Percentiles rank a stretch among this genome's conserved stretches.
These are phyloP conservation scores for Urophycis tenuis DNA, from an alignment of 2,797 vertebrate species.

Conservation along the genomic window DNA sequence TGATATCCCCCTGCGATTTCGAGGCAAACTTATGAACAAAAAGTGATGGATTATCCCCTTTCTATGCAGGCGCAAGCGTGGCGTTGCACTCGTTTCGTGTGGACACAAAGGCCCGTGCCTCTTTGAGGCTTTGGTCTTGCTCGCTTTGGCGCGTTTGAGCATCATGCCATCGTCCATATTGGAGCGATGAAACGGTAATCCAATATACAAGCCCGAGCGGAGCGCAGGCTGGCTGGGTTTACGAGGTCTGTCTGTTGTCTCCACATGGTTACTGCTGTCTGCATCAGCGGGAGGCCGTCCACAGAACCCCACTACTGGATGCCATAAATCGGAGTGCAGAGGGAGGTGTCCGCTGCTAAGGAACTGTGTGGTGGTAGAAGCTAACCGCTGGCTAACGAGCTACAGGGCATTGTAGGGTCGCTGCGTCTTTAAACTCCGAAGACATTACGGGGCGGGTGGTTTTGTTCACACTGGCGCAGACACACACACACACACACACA, in stretches of 20 bases:
- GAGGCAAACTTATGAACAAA: not conserved
- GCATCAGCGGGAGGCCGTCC: slow-evolving; percentile 54
- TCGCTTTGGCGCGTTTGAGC: not conserved
- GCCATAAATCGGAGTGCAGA: slow-evolving; percentile 52
- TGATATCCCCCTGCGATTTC: not conserved
- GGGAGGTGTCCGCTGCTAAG: slow-evolving; percentile 49
- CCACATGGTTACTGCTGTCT: slow-evolving; percentile 41
- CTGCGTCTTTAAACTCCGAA: slow-evolving; percentile 29
- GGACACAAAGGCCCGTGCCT: not conserved
- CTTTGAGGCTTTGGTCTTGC: not conserved
- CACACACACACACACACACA: not conserved
- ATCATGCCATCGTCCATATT: not conserved
- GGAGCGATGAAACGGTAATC: not conserved
- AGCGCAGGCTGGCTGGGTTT: slow-evolving; percentile 25
- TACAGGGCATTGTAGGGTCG: slow-evolving; percentile 53
- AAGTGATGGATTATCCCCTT: not conserved
- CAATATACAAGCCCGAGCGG: not conserved
- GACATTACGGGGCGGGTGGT: not conserved
- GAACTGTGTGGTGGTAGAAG: slow-evolving; percentile 28
- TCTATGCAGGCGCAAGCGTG: not conserved
- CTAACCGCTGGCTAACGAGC: slow-evolving; percentile 55
- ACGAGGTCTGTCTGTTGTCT: slow-evolving; percentile 57
- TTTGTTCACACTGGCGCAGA: not conserved
- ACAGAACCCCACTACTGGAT: slow-evolving; percentile 63
- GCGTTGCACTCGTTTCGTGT: too few relatives aligned